These are phyloP conservation scores for Cacoxenus indagator DNA, from an alignment of 2,888 invertebrate genomes.

Conservation along the genomic window DNA sequence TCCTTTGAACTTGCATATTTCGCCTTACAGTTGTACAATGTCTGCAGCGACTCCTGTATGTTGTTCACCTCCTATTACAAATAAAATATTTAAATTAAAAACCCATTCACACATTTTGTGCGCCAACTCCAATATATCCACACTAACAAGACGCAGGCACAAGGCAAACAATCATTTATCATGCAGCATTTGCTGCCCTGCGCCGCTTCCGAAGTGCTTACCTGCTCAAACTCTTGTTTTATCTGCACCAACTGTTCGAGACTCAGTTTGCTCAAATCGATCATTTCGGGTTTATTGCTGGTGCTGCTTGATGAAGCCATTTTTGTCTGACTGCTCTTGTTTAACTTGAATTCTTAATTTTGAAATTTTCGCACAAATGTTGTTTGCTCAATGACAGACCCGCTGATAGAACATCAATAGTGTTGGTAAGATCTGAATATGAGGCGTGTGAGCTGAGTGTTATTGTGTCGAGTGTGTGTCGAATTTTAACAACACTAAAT, in stretches of 20 bases:
- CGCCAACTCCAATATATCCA: not conserved
- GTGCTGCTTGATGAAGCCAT: constrained; percentile 46
- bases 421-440: no score
- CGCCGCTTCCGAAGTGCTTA: constrained; percentile 61
- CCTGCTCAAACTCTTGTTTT: constrained; percentile 90
- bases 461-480: no score
- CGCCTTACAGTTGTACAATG: constrained; percentile 89
- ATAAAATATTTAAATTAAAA: constrained; percentile 17
- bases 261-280: constrained; percentile 85
- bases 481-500: no score
- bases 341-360: not conserved
- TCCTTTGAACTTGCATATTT: constrained; percentile 92
- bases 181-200: not conserved
- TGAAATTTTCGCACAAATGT: no score
- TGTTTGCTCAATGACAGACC: not conserved
- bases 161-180: no score
- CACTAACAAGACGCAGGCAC: no score
- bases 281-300: constrained; percentile 78
- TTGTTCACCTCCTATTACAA: constrained; percentile 81
- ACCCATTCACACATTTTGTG: constrained; percentile 36
- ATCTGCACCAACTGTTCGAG: constrained; percentile 86
- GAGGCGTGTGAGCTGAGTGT: no score
- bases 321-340: not conserved
- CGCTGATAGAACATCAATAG: not conserved
- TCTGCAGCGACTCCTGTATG: constrained; percentile 90